Conservation (phyloP, 2,888 invertebrate genomes). For the Leptinotarsa haldemani region DNA sequence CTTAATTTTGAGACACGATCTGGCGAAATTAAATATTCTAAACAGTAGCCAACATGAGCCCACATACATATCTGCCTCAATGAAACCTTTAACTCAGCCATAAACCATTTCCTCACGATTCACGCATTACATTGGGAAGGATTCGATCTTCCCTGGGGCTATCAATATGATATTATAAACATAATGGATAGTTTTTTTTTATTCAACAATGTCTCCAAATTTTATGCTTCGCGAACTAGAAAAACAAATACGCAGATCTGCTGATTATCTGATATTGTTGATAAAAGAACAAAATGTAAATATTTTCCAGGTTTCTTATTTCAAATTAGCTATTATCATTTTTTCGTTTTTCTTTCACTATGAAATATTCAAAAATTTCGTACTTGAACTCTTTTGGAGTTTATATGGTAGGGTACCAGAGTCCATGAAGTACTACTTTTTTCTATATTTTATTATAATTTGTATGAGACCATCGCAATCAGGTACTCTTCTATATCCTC, state of each 20-base stretch:
- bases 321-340: no score
- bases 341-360: no score
- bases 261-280: conserved; percentile 14
- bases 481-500: no score
- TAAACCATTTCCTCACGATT: conserved; percentile 44
- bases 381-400: no score
- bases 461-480: no score
- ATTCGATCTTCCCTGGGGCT: conserved; percentile 38
- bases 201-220: conserved; percentile 10
- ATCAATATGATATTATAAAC: conserved; percentile 33
- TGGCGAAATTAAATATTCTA: conserved; percentile 32
- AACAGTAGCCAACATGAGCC: conserved; percentile 40
- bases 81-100: conserved; percentile 38
- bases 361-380: no score
- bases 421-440: no score
- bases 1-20: conserved; percentile 22
- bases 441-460: no score
- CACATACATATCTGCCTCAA: conserved; percentile 40
- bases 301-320: no score
- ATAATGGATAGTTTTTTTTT: conserved; percentile 26
- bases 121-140: conserved; percentile 41
- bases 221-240: conserved; percentile 24
- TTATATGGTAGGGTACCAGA: no score
- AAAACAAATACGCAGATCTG: conserved; percentile 20
- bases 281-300: neutral